Evolutionary conservation across 2,113 vertebrate species (phyloP), one percentile per base, ranked within the genome.

Genomic region (Pipra filicauda): DNA sequence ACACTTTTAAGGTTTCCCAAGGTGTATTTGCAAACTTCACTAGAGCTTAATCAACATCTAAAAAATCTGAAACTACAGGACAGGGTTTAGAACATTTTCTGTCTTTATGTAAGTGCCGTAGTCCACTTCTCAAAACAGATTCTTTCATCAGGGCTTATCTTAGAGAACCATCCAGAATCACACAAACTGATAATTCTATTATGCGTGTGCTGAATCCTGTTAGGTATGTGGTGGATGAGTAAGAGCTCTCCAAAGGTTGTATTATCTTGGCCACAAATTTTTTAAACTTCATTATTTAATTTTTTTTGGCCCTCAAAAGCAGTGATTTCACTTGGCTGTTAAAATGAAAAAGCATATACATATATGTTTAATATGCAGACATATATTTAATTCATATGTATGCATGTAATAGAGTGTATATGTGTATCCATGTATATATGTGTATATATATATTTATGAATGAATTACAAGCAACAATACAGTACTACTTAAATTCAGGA

Each of bases 381-480:
- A 12, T 66, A 4, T 27, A 22, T 85, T 81, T 73, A 70, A 62
- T 85, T 67, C 1, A 5, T 49, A 23, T 12, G 3, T 39, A 39
- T 79, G 23, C 20, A 41, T 43, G 12, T 22, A 44, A 39, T 48
- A 44, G 23, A 35, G 31, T 51, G 18, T 43, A 1, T 39, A 31
- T 66, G 35, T 49, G 5, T 74, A 43, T 39, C 14, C 15, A 8
- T 24, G 3, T 70, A 15, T 37, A 2, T 9, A 0, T 23, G 2
- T 48, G 12, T 65, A 16, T 4, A 17, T 41, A 27, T 0, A 12
- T 31, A n/a, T 31, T n/a, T 67, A 52, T 58, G 39, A 39, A 61
- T 21, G 71, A 10, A 33, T 5, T 49, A 54, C 21, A 33, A 70
- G 31, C 33, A 80, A 46, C 35, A 65, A 7, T 59, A 31, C 8